Evolutionary conservation across 2,888 invertebrate genomes (phyloP), one percentile per base, ranked within the genome.

Genomic region (Agriopis aurantiaria): DNA sequence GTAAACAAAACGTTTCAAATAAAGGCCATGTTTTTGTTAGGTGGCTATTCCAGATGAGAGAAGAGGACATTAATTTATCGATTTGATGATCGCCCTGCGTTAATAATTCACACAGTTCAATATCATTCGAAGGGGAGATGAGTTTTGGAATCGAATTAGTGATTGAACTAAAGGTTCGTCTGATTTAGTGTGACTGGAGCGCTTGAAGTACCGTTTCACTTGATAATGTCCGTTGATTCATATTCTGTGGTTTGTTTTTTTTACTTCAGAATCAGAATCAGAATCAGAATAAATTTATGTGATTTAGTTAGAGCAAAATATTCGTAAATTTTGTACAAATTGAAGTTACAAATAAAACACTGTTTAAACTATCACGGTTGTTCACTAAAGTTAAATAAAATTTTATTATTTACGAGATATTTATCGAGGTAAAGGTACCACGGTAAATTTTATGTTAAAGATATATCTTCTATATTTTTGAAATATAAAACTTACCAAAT

Each of bases 131-230:
- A n/a, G 45, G 12, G 51, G 51, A 43, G 58, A 59, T 59, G 58
- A 53, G 51, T 65, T 65, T 49, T 33, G 14, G 14, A 65, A 53
- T 59, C 59, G 49, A 65, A 65, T 65, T 59, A 65, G 65, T 46
- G 52, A 59, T 58, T 65, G 46, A 59, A 65, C 65, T 65, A 58
- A 45, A 48, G 33, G 53, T 65, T 33, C 53, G 33, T n/a, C n/a
- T 17, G 46, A 52, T 12, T 14, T 65, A 65, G 58, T 51, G 10
- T 3, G 0, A n/a, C n/a, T n/a, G 8, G 49, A 57, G 64, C 14
- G 17, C 12, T 53, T 53, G 62, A 11, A 12, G 1, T 4, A 6
- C 46, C 12, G 45, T 33, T 11, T 62, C 12, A 62, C 53, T 53
- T 8, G 33, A 12, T 40, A 11, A 55, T 52, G 23, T 9, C 51